Conservation (phyloP, 2,113 vertebrate genomes). For the Pangasianodon hypophthalmus region DNA sequence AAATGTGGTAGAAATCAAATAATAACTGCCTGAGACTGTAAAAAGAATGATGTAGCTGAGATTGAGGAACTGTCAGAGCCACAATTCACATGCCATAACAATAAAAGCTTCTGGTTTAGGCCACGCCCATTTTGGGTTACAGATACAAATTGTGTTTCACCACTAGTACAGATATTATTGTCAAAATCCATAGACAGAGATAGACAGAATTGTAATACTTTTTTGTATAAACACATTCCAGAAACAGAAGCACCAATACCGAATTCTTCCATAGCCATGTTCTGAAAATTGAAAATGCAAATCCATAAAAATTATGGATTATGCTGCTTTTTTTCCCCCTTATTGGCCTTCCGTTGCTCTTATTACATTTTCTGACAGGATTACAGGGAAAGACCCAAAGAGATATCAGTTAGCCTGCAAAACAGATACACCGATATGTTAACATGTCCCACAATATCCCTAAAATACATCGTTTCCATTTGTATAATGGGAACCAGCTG, state of each 20-base stretch:
- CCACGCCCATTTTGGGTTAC: not conserved
- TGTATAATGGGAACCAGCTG: slow-evolving; percentile 52
- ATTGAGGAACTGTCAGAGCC: not conserved
- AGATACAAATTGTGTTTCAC: not conserved
- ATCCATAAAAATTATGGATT: not conserved
- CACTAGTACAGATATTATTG: not conserved
- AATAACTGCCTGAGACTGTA: not conserved
- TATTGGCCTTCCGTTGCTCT: not conserved
- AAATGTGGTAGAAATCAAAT: not conserved
- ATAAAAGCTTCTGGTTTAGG: not conserved
- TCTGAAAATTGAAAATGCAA: not conserved
- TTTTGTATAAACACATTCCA: not conserved
- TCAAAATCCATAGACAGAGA: not conserved
- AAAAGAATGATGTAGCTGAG: not conserved
- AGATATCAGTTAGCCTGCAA: slow-evolving; percentile 31
- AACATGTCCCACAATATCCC: slow-evolving; percentile 44
- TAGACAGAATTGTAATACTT: not conserved
- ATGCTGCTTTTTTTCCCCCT: not conserved
- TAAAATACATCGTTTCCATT: slow-evolving; percentile 47
- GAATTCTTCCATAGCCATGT: not conserved
- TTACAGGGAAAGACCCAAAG: slow-evolving; percentile 5
- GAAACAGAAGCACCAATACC: not conserved
- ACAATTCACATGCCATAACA: not conserved
- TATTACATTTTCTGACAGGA: slow-evolving; percentile 18
- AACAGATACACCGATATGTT: slow-evolving; percentile 36